Evolutionary conservation across 1,140 invertebrate species (phyloP), one percentile per base, ranked within the genome.

Genomic region (Vollenhovia emeryi): DNA sequence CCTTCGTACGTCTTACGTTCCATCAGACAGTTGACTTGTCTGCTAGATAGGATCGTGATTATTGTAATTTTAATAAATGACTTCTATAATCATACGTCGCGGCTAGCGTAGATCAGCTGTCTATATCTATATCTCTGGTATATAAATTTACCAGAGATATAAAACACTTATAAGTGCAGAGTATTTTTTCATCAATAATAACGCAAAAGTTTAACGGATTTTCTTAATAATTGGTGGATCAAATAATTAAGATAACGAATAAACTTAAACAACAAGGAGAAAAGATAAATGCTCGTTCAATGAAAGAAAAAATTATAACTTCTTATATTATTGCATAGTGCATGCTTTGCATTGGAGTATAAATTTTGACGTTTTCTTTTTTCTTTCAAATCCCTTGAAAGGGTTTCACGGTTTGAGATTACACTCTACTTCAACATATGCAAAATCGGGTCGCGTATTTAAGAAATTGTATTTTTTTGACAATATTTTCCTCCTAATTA

Each of bases 11-110:
- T 62, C 82, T 84, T 75, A 84, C 68, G 27, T 64, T 45, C n/a
- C 30, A 33, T 66, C 62, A 73, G 50, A 82, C 52, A 33, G 18
- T 73, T 45, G 50, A 82, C 36, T 71, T 27, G 78, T 59, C 50
- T 80, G 64, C 21, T 30, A 82, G 50, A 60, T 82, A 73, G 66
- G 33, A 57, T 71, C 50, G 40, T 71, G 50, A 82, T 82, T 73
- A 73, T 82, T 73, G 50, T 55, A 73, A 73, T 33, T 73, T 82
- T 73, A 71, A 80, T 57, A 24, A 82, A 59, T 73, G 18, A 82
- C 40, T 71, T 57, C 36, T 82, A 73, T 59, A 73, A 73, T 13
- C 13, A 24, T 18, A 24, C 0, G 15, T 27, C 27, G n/a, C 15
- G 7, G 33, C 50, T 55, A 71, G 9, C 2, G 21, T 18, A 57